Evolutionary conservation across 2,888 invertebrate genomes (phyloP).

Genomic region (Sericinus montela): DNA sequence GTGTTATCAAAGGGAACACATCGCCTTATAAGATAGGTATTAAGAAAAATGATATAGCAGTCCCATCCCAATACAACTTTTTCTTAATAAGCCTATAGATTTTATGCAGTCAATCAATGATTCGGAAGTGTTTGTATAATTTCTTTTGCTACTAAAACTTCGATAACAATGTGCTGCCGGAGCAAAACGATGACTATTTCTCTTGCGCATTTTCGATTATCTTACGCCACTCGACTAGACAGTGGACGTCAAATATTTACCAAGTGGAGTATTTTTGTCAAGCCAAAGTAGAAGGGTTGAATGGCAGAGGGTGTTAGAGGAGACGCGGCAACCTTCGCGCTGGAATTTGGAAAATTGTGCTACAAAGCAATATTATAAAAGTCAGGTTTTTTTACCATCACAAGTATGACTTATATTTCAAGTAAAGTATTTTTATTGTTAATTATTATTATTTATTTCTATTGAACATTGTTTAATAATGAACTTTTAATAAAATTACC

Average conservation of each 20-base stretch:
- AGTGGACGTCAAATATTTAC: constrained; percentile 71
- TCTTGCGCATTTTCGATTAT: constrained; percentile 25
- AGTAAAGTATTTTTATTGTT: no score
- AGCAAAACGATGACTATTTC: neutral
- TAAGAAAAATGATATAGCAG: no score
- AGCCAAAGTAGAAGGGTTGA: constrained; percentile 74
- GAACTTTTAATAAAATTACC: constrained; percentile 5
- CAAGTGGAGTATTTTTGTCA: constrained; percentile 74
- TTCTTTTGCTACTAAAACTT: no score
- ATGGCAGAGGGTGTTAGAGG: constrained; percentile 71
- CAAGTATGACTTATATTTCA: constrained; percentile 18
- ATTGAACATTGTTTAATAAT: no score
- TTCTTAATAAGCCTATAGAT: no score
- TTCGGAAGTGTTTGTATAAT: no score
- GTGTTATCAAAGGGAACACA: no score
- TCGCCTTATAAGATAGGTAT: no score
- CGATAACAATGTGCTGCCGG: no score
- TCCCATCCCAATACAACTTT: no score
- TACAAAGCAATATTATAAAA: constrained; percentile 31
- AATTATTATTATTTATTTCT: no score
- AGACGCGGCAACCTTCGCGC: constrained; percentile 47
- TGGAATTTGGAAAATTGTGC: constrained; percentile 51
- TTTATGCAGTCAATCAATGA: no score
- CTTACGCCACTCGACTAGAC: constrained; percentile 36
- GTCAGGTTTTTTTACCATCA: constrained; percentile 17